phyloP scores from a whole-genome alignment of 2,797 vertebrate genomes.

The Columba guinea region DNA sequence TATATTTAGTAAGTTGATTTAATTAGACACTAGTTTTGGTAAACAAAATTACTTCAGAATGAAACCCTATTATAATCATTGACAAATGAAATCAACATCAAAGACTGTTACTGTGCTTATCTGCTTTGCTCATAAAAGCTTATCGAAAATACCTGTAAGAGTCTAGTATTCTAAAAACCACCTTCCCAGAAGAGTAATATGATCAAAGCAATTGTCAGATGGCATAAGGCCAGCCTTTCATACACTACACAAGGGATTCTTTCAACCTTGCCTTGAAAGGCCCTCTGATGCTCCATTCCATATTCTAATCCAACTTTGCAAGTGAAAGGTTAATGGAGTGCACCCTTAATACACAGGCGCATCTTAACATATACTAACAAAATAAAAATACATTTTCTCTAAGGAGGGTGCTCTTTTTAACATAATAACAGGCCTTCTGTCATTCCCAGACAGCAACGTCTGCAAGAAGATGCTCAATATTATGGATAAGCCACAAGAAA shows the following conservation, averaged over 20 bases:
- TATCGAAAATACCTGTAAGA: slow-evolving; percentile 59
- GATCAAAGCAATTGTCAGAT: slow-evolving; percentile 40
- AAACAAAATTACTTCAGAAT: slow-evolving; percentile 50
- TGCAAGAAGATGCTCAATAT: not conserved
- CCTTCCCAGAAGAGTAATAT: slow-evolving; percentile 16
- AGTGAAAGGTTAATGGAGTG: not conserved
- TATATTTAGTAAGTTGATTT: slow-evolving; percentile 47
- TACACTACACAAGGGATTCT: not conserved
- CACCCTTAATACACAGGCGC: not conserved
- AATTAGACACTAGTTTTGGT: slow-evolving; percentile 56
- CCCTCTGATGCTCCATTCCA: not conserved
- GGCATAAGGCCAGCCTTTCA: slow-evolving; percentile 4
- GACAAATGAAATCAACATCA: slow-evolving; percentile 48
- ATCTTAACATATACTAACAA: not conserved
- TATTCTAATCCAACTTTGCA: not conserved
- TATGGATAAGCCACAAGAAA: not conserved
- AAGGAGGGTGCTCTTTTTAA: not conserved
- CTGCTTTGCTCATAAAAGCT: slow-evolving; percentile 10
- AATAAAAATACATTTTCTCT: not conserved
- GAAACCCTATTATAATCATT: slow-evolving; percentile 6
- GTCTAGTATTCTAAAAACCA: not conserved
- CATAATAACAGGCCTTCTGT: not conserved
- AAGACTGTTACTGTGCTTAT: slow-evolving; percentile 30
- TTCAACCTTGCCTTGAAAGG: slow-evolving; percentile 25
- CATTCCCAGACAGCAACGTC: not conserved